Conservation (phyloP, 2,797 vertebrate genomes). For the Delichon dasypus region DNA sequence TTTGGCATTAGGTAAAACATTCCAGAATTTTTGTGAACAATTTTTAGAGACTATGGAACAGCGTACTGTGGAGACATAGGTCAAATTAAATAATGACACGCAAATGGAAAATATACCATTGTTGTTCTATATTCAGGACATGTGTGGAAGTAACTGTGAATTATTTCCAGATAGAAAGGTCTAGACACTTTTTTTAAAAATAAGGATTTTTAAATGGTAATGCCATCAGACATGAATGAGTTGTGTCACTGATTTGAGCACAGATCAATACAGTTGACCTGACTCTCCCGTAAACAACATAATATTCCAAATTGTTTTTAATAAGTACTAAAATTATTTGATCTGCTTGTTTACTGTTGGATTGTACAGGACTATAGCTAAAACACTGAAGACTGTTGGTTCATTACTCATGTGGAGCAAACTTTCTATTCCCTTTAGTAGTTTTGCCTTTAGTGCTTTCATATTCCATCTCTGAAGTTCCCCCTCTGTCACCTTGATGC, state of each 20-base stretch:
- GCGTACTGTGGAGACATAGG: not conserved
- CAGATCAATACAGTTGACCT: not conserved
- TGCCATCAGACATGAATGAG: not conserved
- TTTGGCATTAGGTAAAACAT: not conserved
- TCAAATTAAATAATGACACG: not conserved
- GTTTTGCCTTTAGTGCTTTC: not conserved
- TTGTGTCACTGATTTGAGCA: not conserved
- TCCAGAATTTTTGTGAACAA: not conserved
- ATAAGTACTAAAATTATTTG: not conserved
- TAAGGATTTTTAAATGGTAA: conserved; percentile 7
- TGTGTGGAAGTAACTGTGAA: not conserved
- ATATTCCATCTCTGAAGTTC: not conserved
- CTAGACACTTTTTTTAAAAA: not conserved
- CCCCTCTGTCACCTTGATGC: not conserved
- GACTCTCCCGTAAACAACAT: not conserved
- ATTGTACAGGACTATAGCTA: not conserved
- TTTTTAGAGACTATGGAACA: not conserved
- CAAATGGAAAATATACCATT: not conserved
- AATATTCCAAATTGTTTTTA: not conserved
- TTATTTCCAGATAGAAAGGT: not conserved
- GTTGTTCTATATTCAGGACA: not conserved
- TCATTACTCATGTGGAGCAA: not conserved
- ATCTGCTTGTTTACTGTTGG: not conserved
- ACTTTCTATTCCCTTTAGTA: not conserved
- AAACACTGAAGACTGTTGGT: not conserved